Evolutionary conservation across 2,797 vertebrate species (phyloP), one percentile per base, ranked within the genome.

Genomic region (Vultur gryphus): DNA sequence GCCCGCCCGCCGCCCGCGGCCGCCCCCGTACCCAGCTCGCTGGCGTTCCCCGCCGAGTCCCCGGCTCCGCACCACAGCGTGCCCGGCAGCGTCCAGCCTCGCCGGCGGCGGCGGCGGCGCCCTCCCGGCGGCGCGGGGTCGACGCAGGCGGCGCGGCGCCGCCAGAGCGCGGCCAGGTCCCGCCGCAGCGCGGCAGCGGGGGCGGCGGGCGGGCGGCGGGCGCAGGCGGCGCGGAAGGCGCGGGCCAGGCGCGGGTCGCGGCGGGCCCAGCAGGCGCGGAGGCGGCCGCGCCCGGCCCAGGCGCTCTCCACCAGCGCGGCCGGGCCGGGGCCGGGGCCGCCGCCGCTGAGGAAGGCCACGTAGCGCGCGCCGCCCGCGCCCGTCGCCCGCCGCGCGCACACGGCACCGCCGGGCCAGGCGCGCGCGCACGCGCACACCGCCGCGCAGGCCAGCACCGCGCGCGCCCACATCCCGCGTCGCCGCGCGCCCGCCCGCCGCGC

Each of bases 61-160:
- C 99, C 99, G 1, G 98, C 97, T 2, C 99, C 99, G 73, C 99
- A 99, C 99, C 99, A 99, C n/a, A 99, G 97, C 2, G 99, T 99
- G n/a, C 99, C 99, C 0, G 99, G 99, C 6, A 99, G 89, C 15
- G 99, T 99, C 97, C 98, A 99, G 7, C 98, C 98, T n/a, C 99
- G 99, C 6, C 66, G 21, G 11, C 46, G 54, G 31, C 73, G 79
- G 35, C 37, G 90, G 7, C 37, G 7, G 23, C 13, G 11, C 19
- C 26, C 10, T 23, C 15, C 39, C 25, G 33, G 28, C 9, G 28
- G 8, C 13, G 25, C 3, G 25, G 70, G 75, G 4, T 51, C 70
- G 33, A 25, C 17, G 64, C 86, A 91, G 31, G 51, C 49, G 20
- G 71, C 72, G 33, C 85, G 82, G 29, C n/a, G 89, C n/a, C 72